Base-by-base conservation (phyloP, 1,140 invertebrate genomes). In the Bombus impatiens region DNA sequence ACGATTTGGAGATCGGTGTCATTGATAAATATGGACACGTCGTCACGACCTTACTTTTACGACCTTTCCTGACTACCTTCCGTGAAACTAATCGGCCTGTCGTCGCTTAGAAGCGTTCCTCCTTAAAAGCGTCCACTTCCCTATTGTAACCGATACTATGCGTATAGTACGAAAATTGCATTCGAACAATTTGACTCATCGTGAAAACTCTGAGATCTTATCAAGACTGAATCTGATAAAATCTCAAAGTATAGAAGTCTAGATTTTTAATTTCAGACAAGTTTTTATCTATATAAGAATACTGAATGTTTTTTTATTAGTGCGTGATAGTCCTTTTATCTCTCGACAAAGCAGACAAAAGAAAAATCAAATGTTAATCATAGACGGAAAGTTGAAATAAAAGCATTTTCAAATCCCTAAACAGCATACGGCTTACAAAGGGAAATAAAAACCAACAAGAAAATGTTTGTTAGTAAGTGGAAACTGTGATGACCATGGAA, bases 51-150 rank as follows among this genome's bases (percentile, higher is more conserved):
- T 35, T 68, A 78, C 68, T 87, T 80, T 81, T 86, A 82, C 67
- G 47, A 78, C 59, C 81, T 40, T 71, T 37, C 37, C 53, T 35
- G 84, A 86, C 76, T 82, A 91, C 87, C 86, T 87, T 79, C 86
- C 59, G 88, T 76, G 88, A 87, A 87, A 91, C 88, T 91, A 92
- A 91, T 91, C 84, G 76, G 62, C 28, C 74, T 87, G 76, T 90
- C 67, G 85, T 88, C 86, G 82, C 85, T 80, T 59, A 42, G 28
- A 76, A 25, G 35, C 28, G 22, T 42, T 53, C 35, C 67, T 86
- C 47, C 74, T 86, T 83, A 86, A 83, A 62, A n/a, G 74, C 22
- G 40, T 77, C 80, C 5, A 74, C 13, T 28, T 62, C 4, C n/a
- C 72, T 37, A 22, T n/a, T n/a, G 2, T 47, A 22, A 12, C n/a